phyloP scores from a whole-genome alignment of 2,888 invertebrate species.

The Drosophila birchii region DNA sequence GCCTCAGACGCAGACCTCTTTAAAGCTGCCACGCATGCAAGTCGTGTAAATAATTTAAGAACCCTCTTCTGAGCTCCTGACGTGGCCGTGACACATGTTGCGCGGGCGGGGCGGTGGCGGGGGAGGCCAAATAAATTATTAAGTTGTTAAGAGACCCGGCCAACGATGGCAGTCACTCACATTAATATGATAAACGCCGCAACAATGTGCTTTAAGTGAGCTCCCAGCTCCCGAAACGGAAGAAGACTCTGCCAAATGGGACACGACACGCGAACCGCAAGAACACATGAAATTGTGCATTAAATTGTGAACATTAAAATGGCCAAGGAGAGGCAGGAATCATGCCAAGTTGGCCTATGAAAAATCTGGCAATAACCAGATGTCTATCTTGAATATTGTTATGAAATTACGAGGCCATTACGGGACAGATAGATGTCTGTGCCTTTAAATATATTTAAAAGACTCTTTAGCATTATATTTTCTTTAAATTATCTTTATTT shows the following conservation, averaged over 20 bases:
- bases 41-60: conserved; percentile 73
- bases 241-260: conserved; percentile 28
- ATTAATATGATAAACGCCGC: conserved; percentile 47
- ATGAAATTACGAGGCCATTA: conserved; percentile 5
- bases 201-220: conserved; percentile 50
- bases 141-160: conserved; percentile 67
- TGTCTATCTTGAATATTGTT: not conserved
- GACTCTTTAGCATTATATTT: not conserved
- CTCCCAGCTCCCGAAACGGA: conserved; percentile 18
- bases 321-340: not conserved
- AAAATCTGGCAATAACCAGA: not conserved
- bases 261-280: conserved; percentile 6
- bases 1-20: conserved; percentile 62
- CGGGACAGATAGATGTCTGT: no score
- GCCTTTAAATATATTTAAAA: not conserved
- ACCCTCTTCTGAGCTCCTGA: conserved; percentile 41
- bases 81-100: conserved; percentile 63
- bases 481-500: not conserved
- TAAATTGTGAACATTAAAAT: conserved; percentile 21
- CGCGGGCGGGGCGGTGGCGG: conserved; percentile 35
- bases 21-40: conserved; percentile 74
- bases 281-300: conserved; percentile 11
- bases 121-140: conserved; percentile 67
- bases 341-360: conserved; percentile 14
- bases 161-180: conserved; percentile 57